Percentiles rank a stretch among this genome's conserved stretches.
phyloP scores from a whole-genome alignment of 2,113 vertebrate species.

The Bufo gargarizans region DNA sequence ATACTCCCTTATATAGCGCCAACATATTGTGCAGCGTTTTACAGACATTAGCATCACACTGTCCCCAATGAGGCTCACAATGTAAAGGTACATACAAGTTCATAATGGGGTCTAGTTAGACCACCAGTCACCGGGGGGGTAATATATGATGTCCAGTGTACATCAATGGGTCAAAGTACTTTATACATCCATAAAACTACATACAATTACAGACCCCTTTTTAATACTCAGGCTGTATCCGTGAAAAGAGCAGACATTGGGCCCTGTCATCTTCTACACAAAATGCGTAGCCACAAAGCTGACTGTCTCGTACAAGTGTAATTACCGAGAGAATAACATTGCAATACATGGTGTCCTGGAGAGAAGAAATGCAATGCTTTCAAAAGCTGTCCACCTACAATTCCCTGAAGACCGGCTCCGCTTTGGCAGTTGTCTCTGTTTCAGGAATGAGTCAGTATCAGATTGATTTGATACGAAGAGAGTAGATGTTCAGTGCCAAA shows the following conservation, averaged over 20 bases:
- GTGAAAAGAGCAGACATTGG: not conserved
- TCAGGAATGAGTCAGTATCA: not conserved
- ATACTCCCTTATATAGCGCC: too few relatives aligned
- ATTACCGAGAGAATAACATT: slow-evolving; percentile 8
- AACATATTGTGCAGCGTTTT: too few relatives aligned
- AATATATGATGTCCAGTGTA: too few relatives aligned
- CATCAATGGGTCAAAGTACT: too few relatives aligned
- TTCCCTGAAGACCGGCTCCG: not conserved
- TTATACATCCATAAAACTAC: too few relatives aligned
- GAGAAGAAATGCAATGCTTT: not conserved
- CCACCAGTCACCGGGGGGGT: too few relatives aligned
- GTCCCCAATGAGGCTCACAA: too few relatives aligned
- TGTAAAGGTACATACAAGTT: too few relatives aligned
- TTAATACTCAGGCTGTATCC: too few relatives aligned
- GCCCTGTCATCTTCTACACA: not conserved
- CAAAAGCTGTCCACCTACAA: slow-evolving; percentile 12
- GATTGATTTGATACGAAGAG: not conserved
- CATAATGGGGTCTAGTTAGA: too few relatives aligned
- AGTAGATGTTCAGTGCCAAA: not conserved
- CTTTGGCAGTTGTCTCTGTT: slow-evolving; percentile 1
- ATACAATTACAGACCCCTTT: too few relatives aligned
- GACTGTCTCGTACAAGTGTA: not conserved
- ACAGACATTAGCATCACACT: too few relatives aligned
- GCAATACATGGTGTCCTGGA: slow-evolving; percentile 1
- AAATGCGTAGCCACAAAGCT: slow-evolving; percentile 2